Conservation (phyloP, 2,797 vertebrate genomes). For the Glossophaga mutica region DNA sequence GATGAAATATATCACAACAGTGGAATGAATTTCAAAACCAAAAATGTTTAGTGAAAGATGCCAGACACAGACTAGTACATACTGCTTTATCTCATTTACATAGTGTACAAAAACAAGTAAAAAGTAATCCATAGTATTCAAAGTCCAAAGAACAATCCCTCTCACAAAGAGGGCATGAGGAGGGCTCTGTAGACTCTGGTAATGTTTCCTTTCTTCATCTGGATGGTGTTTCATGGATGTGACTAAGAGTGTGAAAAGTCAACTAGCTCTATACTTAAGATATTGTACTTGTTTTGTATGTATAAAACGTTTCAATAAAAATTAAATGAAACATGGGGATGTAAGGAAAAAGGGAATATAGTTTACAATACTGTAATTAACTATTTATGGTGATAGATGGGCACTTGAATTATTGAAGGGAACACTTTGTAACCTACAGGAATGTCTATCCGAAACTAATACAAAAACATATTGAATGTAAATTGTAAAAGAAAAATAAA, state of each 20-base stretch:
- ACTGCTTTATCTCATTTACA: neutral
- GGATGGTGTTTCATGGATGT: neutral
- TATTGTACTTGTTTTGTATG: neutral
- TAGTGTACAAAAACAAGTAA: neutral
- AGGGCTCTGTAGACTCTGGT: neutral
- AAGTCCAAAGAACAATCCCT: neutral
- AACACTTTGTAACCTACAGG: neutral
- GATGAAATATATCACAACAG: neutral
- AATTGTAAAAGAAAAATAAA: neutral
- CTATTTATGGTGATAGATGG: neutral
- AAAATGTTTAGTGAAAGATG: neutral
- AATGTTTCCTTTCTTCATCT: neutral
- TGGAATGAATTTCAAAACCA: conserved; percentile 11
- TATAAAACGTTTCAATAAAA: neutral
- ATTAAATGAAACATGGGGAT: neutral
- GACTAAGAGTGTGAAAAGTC: neutral
- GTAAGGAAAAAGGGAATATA: neutral
- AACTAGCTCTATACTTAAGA: neutral
- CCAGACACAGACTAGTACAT: neutral
- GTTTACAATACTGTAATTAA: neutral
- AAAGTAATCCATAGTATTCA: neutral
- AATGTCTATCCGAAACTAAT: neutral
- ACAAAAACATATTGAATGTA: neutral
- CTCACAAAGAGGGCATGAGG: neutral
- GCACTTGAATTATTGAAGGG: neutral